These are phyloP conservation scores for Zeus faber DNA, from an alignment of 2,113 vertebrate species.

Conservation along the genomic window DNA sequence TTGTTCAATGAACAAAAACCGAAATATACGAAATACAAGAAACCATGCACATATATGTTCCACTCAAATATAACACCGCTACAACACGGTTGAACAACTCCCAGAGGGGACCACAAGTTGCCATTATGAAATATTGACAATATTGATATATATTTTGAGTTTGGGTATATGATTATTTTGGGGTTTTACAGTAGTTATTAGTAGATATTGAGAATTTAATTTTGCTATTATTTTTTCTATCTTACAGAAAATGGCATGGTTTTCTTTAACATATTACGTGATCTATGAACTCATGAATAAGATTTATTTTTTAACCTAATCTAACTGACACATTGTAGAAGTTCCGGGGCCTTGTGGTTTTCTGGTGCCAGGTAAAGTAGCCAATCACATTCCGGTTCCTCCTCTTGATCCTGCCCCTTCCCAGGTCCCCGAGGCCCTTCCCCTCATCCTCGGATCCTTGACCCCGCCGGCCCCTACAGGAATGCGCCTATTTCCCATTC, in stretches of 20 bases:
- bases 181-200: no score
- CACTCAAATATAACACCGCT: no score
- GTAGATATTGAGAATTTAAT: no score
- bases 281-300: no score
- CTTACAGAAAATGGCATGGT: no score
- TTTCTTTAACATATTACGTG: conserved; percentile 29
- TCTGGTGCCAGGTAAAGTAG: conserved; percentile 88
- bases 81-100: no score
- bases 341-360: conserved; percentile 92
- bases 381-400: conserved; percentile 52
- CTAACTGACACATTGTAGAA: conserved; percentile 78
- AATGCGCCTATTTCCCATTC: conserved; percentile 27
- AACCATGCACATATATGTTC: no score
- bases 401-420: conserved; percentile 52
- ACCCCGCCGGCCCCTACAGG: conserved; percentile 9
- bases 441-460: conserved; percentile 24
- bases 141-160: background rate
- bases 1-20: no score
- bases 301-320: conserved; percentile 74
- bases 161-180: no score
- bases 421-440: conserved; percentile 33
- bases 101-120: conserved; percentile 45
- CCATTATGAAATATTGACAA: conserved; percentile 6
- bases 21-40: no score
- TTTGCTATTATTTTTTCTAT: no score